Conservation (phyloP, 64 coral and sea anemone genomes). For the Pachyseris speciosa region DNA sequence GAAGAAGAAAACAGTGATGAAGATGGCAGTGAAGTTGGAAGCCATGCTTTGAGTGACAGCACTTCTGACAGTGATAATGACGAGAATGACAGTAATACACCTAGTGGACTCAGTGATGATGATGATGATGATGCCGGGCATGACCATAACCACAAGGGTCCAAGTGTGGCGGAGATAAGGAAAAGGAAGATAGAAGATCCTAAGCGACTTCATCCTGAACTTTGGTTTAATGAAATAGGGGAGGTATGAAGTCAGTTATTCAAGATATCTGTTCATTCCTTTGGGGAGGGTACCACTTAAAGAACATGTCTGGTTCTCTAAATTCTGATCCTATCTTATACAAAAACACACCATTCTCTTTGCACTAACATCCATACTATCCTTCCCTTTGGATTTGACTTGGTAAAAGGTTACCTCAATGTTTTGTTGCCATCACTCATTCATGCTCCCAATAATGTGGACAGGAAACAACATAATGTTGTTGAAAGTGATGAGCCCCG, state of each 20-base stretch:
- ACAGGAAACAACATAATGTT: no score
- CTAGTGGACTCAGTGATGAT: constrained; percentile 67
- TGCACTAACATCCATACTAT: no score
- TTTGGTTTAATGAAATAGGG: constrained; percentile 96
- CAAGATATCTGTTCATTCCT: no score
- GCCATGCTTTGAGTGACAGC: background rate
- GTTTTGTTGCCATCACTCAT: no score
- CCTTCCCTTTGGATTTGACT: no score
- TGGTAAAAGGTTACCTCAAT: no score
- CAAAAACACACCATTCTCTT: no score
- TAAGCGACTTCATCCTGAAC: constrained; percentile 82
- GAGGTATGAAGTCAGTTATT: constrained; percentile 75
- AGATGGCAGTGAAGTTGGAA: background rate
- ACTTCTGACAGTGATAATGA: constrained; percentile 24
- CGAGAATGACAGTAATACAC: constrained; percentile 46
- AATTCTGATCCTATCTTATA: no score
- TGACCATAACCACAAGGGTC: constrained; percentile 39
- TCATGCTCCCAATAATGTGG: no score
- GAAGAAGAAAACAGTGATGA: constrained; percentile 23
- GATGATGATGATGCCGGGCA: constrained; percentile 29
- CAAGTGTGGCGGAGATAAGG: constrained; percentile 37
- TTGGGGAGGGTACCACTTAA: no score
- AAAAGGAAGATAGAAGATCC: constrained; percentile 77
- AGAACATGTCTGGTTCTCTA: no score
- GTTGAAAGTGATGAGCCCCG: no score